Base-by-base conservation (phyloP, 1,140 invertebrate species). In the Glossosoma conforme region DNA sequence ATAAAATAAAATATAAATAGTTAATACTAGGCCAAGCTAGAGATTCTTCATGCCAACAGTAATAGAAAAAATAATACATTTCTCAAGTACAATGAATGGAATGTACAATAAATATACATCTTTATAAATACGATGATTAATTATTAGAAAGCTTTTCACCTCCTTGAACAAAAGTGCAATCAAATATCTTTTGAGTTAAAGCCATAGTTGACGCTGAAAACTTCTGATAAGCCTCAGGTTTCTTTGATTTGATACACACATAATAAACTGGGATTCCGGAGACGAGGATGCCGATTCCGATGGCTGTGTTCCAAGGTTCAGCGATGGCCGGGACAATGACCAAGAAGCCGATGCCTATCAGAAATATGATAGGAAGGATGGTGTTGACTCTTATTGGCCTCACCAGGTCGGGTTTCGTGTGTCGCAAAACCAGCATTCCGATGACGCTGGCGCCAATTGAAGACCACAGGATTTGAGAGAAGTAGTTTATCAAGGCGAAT, bases 191-290 rank as follows among this genome's bases (percentile, higher is more conserved):
- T 55, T 79, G 77, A 19, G 77, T 54, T 60, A 72, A 69, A 52
- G 66, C 66, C 28, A 77, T 62, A 8, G 73, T 45, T 40, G 61
- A 62, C 22, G 59, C 65, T 0, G 70, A 73, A 47, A 65, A 59
- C 6, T 44, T 52, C 40, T 73, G 57, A 52, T 74, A 77, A 9
- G 60, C 57, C 13, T 65, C 50, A 0, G 77, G 77, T 67, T 95
- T 96, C 62, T 89, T 78, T 90, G 91, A 94, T 48, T 79, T 77
- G 15, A 97, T 89, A 57, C 91, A 93, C 0, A 93, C 52, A 35
- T 86, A 81, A 68, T 97, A 98, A 2, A 97, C 86, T 1, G 95
- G 95, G 51, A 97, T 85, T 6, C 93, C 93, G 4, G 90, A 87
- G 1, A 87, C 60, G 22, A 95, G 88, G 30, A 98, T 91, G 8